Conservation (phyloP, 2,888 invertebrate genomes). For the Macaria liturata region DNA sequence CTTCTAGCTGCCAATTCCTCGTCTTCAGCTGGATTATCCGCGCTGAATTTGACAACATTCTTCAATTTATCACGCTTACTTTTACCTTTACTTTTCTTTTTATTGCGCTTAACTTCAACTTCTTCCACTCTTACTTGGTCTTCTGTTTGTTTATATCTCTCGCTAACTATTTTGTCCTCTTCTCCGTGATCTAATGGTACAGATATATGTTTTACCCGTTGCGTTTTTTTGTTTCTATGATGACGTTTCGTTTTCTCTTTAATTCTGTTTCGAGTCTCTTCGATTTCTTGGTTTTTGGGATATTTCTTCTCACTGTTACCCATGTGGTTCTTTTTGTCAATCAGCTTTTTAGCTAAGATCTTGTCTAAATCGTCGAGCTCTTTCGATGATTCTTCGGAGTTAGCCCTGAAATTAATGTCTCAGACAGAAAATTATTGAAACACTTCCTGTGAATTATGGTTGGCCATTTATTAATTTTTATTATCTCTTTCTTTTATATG, state of each 20-base stretch:
- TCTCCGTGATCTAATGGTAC: neutral
- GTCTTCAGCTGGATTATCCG: too few species aligned
- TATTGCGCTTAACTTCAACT: too few species aligned
- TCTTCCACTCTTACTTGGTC: neutral
- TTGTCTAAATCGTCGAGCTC: neutral
- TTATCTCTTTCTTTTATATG: too few species aligned
- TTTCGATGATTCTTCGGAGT: neutral
- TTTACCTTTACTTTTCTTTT: too few species aligned
- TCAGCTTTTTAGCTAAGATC: constrained; percentile 1
- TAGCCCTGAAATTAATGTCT: constrained; percentile 16
- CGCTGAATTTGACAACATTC: too few species aligned
- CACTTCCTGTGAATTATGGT: neutral
- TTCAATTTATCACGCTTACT: too few species aligned
- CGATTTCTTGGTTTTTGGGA: neutral
- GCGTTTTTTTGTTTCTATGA: neutral
- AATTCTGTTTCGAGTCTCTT: neutral
- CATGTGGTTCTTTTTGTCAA: constrained; percentile 1
- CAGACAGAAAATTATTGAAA: constrained; percentile 23
- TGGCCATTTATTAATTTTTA: too few species aligned
- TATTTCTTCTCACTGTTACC: neutral
- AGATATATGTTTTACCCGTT: neutral
- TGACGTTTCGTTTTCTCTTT: neutral
- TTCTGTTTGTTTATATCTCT: too few species aligned
- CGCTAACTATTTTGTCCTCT: too few species aligned
- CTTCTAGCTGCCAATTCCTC: too few species aligned